phyloP scores from a whole-genome alignment of 2,888 invertebrate genomes.

The Torymus tubicola region DNA sequence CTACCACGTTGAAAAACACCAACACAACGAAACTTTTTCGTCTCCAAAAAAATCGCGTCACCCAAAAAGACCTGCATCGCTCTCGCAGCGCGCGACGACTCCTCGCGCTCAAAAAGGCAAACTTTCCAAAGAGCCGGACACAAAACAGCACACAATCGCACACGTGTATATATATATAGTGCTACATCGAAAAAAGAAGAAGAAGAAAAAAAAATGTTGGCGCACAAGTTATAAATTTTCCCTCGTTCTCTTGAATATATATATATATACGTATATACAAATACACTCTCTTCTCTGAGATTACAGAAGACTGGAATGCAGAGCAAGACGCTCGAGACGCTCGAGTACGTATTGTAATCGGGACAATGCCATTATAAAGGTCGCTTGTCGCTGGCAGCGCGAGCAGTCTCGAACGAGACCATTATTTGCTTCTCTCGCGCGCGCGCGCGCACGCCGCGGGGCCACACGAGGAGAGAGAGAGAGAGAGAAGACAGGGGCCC shows the following conservation, averaged over 20 bases:
- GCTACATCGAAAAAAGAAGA: too few relatives aligned
- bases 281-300: constrained; percentile 45
- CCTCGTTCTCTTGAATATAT: constrained; percentile 22
- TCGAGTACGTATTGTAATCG: constrained; percentile 65
- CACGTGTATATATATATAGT: too few relatives aligned
- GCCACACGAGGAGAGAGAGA: constrained; percentile 55
- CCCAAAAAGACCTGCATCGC: too few relatives aligned
- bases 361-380: constrained; percentile 67
- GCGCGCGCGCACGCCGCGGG: constrained; percentile 48
- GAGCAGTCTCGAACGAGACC: constrained; percentile 62
- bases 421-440: constrained; percentile 68
- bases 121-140: neutral
- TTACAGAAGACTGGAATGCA: constrained; percentile 65
- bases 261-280: constrained; percentile 13
- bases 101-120: too few relatives aligned
- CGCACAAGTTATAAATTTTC: constrained; percentile 44
- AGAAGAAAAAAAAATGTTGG: neutral
- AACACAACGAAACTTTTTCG: too few relatives aligned
- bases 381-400: constrained; percentile 59
- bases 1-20: too few relatives aligned
- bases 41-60: too few relatives aligned
- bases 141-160: too few relatives aligned
- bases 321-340: constrained; percentile 49
- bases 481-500: constrained; percentile 47
- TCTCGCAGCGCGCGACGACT: too few relatives aligned